These are phyloP conservation scores for Lonchura striata DNA, from an alignment of 2,113 vertebrate species.

Conservation along the genomic window DNA sequence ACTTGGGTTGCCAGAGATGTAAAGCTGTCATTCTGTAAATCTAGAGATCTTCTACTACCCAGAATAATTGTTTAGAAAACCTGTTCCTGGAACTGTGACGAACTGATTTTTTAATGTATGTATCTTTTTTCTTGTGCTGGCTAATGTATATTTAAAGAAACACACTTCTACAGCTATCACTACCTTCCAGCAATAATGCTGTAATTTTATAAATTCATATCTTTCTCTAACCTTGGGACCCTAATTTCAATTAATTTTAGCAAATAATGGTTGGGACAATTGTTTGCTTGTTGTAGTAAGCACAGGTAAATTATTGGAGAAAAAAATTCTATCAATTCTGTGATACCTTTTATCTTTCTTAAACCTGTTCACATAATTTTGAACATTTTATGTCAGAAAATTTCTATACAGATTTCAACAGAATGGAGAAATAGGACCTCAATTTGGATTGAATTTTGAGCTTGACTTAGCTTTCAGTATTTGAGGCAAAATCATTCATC, in stretches of 20 bases:
- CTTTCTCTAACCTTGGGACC: background rate
- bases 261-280: background rate
- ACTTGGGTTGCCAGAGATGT: conserved; percentile 73
- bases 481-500: conserved; percentile 70
- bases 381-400: background rate
- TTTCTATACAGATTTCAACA: background rate
- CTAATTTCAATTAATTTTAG: background rate
- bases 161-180: background rate
- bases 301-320: background rate
- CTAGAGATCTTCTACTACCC: conserved; percentile 71
- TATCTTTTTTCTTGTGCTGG: background rate
- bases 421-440: conserved; percentile 19
- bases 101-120: conserved; percentile 11
- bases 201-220: background rate
- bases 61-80: conserved; percentile 68
- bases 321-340: background rate
- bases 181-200: background rate
- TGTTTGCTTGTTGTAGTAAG: background rate
- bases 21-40: conserved; percentile 75
- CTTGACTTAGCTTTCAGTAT: conserved; percentile 70
- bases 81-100: conserved; percentile 18
- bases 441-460: conserved; percentile 45
- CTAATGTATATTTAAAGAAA: conserved; percentile 43
- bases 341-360: background rate
- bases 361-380: conserved; percentile 6